A percentile compares a stretch with the other conserved stretches of the same genome.
phyloP scores from a whole-genome alignment of 2,797 vertebrate species.

The Falco columbarius region DNA sequence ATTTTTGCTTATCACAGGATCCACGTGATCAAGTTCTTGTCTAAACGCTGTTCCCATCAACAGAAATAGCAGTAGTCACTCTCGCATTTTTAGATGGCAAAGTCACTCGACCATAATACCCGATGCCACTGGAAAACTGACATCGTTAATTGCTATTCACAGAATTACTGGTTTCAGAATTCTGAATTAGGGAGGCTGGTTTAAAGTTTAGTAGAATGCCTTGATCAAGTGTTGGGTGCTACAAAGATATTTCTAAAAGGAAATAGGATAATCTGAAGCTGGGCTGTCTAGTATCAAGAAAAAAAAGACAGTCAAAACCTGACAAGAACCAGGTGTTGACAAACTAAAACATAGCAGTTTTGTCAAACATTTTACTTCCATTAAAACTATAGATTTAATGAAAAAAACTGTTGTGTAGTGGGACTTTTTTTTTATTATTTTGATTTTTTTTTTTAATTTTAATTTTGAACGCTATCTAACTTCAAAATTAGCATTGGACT shows the following conservation, averaged over 20 bases:
- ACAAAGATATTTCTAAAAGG: not conserved
- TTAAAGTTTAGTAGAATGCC: not conserved
- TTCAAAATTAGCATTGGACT: not conserved
- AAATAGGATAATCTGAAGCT: not conserved
- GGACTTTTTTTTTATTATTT: not conserved
- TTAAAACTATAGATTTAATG: not conserved
- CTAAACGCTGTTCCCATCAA: not conserved
- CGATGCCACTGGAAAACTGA: not conserved
- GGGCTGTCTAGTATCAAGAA: not conserved
- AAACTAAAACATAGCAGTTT: not conserved
- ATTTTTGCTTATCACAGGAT: not conserved
- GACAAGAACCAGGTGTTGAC: not conserved
- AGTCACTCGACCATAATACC: not conserved
- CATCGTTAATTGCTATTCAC: not conserved
- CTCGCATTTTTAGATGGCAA: not conserved
- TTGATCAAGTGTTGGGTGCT: not conserved
- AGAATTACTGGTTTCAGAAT: not conserved
- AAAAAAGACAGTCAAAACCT: not conserved
- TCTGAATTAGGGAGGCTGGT: not conserved
- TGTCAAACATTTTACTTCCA: not conserved
- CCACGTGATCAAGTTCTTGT: not conserved
- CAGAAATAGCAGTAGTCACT: not conserved
- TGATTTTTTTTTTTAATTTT: not conserved
- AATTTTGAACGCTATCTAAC: not conserved
- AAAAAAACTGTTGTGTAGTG: not conserved